A percentile compares a stretch with the other conserved stretches of the same genome.
phyloP scores from a whole-genome alignment of 2,888 invertebrate species.

The Cynaeus angustus region DNA sequence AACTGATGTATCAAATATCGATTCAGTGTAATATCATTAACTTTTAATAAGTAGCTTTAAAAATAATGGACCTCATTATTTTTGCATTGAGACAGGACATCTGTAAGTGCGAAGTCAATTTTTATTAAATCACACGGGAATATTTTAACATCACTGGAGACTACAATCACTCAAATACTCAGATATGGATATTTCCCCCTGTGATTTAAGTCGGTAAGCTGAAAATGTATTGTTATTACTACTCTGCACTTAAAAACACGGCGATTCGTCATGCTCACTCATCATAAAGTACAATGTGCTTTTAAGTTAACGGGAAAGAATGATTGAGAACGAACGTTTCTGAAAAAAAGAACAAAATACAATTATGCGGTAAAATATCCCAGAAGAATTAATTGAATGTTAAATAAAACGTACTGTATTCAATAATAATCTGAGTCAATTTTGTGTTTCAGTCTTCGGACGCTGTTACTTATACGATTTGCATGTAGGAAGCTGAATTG shows the following conservation, averaged over 20 bases:
- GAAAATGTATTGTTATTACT: constrained; percentile 60
- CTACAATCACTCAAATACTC: constrained; percentile 40
- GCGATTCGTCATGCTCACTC: constrained; percentile 57
- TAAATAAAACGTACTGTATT: too few species aligned
- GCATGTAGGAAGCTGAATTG: too few species aligned
- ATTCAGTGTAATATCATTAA: constrained; percentile 19
- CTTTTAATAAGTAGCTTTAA: constrained; percentile 18
- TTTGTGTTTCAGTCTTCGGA: too few species aligned
- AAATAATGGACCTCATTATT: constrained; percentile 12
- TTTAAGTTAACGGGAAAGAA: constrained; percentile 47
- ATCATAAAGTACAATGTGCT: constrained; percentile 52
- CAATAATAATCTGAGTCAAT: too few species aligned
- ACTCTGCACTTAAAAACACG: constrained; percentile 53
- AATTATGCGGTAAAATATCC: not conserved
- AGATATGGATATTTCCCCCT: constrained; percentile 49
- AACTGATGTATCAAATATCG: constrained; percentile 23
- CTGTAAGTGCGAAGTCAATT: not conserved
- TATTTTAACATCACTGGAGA: not conserved
- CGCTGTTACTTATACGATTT: too few species aligned
- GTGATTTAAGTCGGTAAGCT: constrained; percentile 55
- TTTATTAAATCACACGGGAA: not conserved
- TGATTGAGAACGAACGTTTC: constrained; percentile 27
- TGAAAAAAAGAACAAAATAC: constrained; percentile 9
- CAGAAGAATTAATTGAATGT: too few species aligned
- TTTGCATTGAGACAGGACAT: constrained; percentile 1